These are phyloP conservation scores for Lasioglossum malachurum DNA, from an alignment of 2,888 invertebrate species.

Conservation along the genomic window DNA sequence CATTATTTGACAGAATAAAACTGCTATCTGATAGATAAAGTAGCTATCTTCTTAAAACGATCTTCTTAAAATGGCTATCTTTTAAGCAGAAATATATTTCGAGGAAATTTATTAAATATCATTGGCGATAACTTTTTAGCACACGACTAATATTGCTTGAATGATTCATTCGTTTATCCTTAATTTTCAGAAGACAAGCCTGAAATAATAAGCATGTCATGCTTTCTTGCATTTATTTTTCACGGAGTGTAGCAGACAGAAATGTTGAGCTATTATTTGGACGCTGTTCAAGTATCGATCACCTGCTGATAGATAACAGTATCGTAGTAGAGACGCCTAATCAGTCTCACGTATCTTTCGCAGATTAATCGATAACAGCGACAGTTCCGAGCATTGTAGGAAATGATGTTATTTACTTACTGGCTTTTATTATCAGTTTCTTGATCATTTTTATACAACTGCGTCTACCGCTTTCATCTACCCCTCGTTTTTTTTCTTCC, in stretches of 20 bases:
- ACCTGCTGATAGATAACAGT: not conserved
- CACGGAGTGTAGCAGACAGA: not conserved
- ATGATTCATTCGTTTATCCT: not conserved
- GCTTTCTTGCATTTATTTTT: not conserved
- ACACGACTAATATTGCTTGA: not conserved
- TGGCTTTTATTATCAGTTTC: not conserved
- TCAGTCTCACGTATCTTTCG: not conserved
- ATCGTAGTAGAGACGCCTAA: not conserved
- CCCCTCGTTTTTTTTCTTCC: not conserved
- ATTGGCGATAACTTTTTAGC: not conserved
- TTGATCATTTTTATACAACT: not conserved
- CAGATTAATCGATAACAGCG: conserved; percentile 7
- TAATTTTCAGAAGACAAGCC: not conserved
- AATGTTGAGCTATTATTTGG: not conserved
- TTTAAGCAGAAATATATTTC: not conserved
- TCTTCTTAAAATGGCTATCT: not conserved
- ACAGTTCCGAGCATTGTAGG: not conserved
- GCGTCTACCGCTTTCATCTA: not conserved
- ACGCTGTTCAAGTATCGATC: not conserved
- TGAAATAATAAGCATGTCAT: not conserved
- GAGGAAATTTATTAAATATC: no score
- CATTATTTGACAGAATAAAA: no score
- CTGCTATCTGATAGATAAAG: no score
- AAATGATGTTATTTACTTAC: not conserved
- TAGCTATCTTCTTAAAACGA: no score